Evolutionary conservation across 2,888 invertebrate genomes (phyloP).

Genomic region (Epiperipatus broadwayi): DNA sequence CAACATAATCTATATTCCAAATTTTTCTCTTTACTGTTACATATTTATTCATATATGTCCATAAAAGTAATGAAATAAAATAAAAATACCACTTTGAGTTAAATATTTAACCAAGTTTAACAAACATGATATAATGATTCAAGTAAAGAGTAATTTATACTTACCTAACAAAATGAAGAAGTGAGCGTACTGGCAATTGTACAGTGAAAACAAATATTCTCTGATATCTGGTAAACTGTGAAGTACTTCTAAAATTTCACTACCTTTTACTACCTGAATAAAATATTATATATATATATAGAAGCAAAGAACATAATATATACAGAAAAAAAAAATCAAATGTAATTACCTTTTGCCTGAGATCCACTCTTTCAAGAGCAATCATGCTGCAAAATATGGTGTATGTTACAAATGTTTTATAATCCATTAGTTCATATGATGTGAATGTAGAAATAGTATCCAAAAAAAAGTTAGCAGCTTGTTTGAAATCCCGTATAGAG

Average conservation of each 20-base stretch:
- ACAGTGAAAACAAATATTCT: conserved; percentile 56
- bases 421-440: conserved; percentile 95
- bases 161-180: conserved; percentile 59
- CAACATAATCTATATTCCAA: too few species aligned
- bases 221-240: conserved; percentile 46
- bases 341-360: conserved; percentile 45
- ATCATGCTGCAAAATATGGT: conserved; percentile 66
- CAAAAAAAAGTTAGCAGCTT: conserved; percentile 78
- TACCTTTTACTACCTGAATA: conserved; percentile 44
- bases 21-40: too few species aligned
- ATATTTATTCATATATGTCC: too few species aligned
- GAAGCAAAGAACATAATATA: conserved; percentile 6
- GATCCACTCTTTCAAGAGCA: conserved; percentile 54
- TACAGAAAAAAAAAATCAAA: background rate
- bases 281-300: conserved; percentile 12
- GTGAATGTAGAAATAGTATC: conserved; percentile 99
- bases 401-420: conserved; percentile 60
- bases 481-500: conserved; percentile 85
- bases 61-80: conserved; percentile 1
- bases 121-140: conserved; percentile 5
- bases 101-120: conserved; percentile 4
- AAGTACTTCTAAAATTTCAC: conserved; percentile 62
- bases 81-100: background rate
- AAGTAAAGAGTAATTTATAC: conserved; percentile 15
- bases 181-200: conserved; percentile 79